A percentile compares a stretch with the other conserved stretches of the same genome.
Conservation (phyloP, 2,113 vertebrate genomes). For the Calyptomena viridis region DNA sequence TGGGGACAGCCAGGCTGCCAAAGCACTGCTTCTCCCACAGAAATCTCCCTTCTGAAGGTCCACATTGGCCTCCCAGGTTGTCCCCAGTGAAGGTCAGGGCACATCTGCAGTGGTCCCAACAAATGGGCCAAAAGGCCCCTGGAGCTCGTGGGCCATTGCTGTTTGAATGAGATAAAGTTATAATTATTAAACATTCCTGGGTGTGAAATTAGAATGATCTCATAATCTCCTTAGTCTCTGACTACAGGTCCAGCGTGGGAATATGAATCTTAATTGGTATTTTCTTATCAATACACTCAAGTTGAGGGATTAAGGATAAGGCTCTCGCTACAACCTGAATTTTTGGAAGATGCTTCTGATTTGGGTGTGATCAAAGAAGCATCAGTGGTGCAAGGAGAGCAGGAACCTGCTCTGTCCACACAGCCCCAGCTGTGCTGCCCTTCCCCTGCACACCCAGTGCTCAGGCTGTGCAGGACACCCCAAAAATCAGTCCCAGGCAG, state of each 20-base stretch:
- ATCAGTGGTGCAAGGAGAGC: background rate
- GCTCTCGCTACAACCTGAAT: conserved; percentile 15
- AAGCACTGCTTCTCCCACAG: background rate
- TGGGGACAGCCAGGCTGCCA: background rate
- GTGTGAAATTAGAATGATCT: conserved; percentile 44
- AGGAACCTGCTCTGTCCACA: background rate
- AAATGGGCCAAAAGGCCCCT: conserved; percentile 15
- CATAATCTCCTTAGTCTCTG: conserved; percentile 58
- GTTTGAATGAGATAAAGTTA: conserved; percentile 50
- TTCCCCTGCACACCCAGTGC: background rate
- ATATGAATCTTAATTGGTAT: conserved; percentile 52
- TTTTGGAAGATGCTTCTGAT: conserved; percentile 26
- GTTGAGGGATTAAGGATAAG: conserved; percentile 50
- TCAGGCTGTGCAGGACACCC: background rate
- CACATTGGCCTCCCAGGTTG: background rate
- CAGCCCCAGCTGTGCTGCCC: background rate
- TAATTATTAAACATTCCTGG: conserved; percentile 32
- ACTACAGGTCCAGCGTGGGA: conserved; percentile 34
- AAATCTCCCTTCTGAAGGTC: background rate
- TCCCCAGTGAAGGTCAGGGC: background rate
- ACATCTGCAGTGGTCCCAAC: background rate
- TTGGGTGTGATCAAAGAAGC: background rate
- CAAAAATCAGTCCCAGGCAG: background rate
- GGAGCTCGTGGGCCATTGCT: background rate
- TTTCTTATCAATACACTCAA: conserved; percentile 56